phyloP scores from a whole-genome alignment of 2,888 invertebrate genomes.

The Thera britannica region DNA sequence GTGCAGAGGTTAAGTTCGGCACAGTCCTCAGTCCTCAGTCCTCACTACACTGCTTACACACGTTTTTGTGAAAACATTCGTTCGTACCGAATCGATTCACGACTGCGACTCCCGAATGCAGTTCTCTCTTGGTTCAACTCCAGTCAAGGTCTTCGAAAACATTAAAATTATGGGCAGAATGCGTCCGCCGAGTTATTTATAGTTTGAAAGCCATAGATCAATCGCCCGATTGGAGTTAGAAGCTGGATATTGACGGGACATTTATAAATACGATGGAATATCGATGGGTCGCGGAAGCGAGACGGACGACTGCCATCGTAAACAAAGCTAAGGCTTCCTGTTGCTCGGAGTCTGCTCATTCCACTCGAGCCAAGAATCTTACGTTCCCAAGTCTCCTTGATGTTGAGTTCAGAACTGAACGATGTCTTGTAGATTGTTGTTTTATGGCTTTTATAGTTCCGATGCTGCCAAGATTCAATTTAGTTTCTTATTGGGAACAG shows the following conservation, averaged over 20 bases:
- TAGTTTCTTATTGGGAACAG: slow-evolving; percentile 11
- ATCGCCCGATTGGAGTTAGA: slow-evolving; percentile 23
- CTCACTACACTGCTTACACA: slow-evolving; percentile 17
- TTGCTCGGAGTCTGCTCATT: slow-evolving; percentile 48
- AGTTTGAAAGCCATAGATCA: slow-evolving; percentile 33
- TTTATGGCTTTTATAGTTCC: slow-evolving; percentile 4
- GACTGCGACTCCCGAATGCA: slow-evolving; percentile 19
- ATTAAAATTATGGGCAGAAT: slow-evolving; percentile 20
- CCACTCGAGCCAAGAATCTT: slow-evolving; percentile 25
- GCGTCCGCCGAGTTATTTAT: slow-evolving; percentile 18
- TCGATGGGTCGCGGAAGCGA: slow-evolving; percentile 46
- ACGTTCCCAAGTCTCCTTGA: slow-evolving; percentile 15
- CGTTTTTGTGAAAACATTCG: slow-evolving; percentile 28
- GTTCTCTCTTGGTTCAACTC: slow-evolving; percentile 16
- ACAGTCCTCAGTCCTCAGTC: slow-evolving; percentile 5
- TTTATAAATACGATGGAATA: slow-evolving; percentile 41
- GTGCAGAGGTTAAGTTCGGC: slow-evolving; percentile 40
- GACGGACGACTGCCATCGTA: slow-evolving; percentile 47
- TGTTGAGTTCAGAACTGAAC: neutral
- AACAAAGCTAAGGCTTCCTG: slow-evolving; percentile 54
- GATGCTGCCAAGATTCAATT: slow-evolving; percentile 8
- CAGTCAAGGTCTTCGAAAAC: slow-evolving; percentile 22
- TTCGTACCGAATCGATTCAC: slow-evolving; percentile 39
- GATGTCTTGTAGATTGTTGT: neutral
- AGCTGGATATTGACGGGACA: slow-evolving; percentile 36